Base-by-base conservation (phyloP, 2,797 vertebrate species). In the Tenualosa thibaudeaui region DNA sequence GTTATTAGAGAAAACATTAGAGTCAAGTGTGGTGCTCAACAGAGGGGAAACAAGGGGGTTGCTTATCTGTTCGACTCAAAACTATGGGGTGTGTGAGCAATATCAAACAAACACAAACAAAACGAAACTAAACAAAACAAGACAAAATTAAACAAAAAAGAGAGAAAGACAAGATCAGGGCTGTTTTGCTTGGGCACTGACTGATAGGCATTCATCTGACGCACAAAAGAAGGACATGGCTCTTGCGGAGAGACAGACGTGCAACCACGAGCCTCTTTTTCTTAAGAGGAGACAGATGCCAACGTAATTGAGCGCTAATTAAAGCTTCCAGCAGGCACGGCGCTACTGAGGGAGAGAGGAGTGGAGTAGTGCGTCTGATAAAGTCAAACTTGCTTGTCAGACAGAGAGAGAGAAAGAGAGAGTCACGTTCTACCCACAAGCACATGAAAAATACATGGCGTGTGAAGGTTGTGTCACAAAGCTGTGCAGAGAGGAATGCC, bases 301-400 rank as follows among this genome's bases (percentile, higher is more conserved):
- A 46, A 37, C 71, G 40, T 78, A 78, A 78, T 78, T 78, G 71
- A 78, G 40, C 71, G 1, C 71, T 78, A 46, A 78, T 78, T 78
- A 78, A 78, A 78, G 37, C 37, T 43, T 78, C 71, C 71, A 78
- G 71, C 37, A 46, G 71, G 71, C 40, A 75, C 37, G 2, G 5
- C 10, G 6, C 10, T 75, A 50, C 51, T 81, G 84, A 82, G 81
- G 78, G 75, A 82, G 85, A 81, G 83, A 71, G 85, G 4, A 15
- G 78, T 31, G 51, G 37, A 15, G 62, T 46, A 75, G 19, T 82
- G 43, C 82, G 81, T 85, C 75, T 85, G 82, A 84, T 81, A 51
- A 85, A 87, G 84, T 56, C 24, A 24, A 54, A 81, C 54, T 82
- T 81, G 86, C 82, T 75, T 56, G 82, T 84, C 17, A 82, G 71